A percentile compares a stretch with the other conserved stretches of the same genome.
phyloP scores from a whole-genome alignment of 2,888 invertebrate genomes.

The Abrostola tripartita region DNA sequence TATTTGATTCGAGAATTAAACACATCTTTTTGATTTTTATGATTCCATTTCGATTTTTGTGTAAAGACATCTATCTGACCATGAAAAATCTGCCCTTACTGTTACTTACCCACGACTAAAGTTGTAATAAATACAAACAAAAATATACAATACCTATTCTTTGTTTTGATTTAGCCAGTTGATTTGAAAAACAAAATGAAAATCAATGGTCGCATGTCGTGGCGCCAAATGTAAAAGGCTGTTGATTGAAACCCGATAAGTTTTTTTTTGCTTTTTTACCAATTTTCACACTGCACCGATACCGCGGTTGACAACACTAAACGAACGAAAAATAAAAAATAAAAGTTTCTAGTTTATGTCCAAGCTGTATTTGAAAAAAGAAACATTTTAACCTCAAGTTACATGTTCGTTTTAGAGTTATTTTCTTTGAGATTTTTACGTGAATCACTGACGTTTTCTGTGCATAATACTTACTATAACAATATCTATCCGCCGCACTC shows the following conservation, averaged over 20 bases:
- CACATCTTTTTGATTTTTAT: too few relatives aligned
- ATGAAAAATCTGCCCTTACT: too few relatives aligned
- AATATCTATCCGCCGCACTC: too few relatives aligned
- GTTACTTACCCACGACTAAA: not conserved
- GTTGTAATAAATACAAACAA: not conserved
- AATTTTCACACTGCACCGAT: slow-evolving; percentile 50
- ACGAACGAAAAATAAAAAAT: slow-evolving; percentile 32
- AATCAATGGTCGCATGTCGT: slow-evolving; percentile 2
- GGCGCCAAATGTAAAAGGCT: slow-evolving; percentile 47
- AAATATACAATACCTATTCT: not conserved
- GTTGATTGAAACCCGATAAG: slow-evolving; percentile 42
- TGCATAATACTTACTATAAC: not conserved
- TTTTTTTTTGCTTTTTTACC: slow-evolving; percentile 35
- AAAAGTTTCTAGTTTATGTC: slow-evolving; percentile 24
- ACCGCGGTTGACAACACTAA: slow-evolving; percentile 38
- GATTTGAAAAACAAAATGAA: slow-evolving; percentile 7
- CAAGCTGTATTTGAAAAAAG: slow-evolving; percentile 4
- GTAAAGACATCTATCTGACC: too few relatives aligned
- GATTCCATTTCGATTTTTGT: too few relatives aligned
- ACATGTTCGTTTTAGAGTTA: not conserved
- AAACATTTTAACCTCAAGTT: not conserved
- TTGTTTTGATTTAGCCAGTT: not conserved
- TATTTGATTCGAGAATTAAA: too few relatives aligned
- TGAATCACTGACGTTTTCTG: not conserved
- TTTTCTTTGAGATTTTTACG: not conserved